A percentile compares a stretch with the other conserved stretches of the same genome.
Conservation (phyloP, 2,113 vertebrate species). For the Chlorocebus sabaeus region DNA sequence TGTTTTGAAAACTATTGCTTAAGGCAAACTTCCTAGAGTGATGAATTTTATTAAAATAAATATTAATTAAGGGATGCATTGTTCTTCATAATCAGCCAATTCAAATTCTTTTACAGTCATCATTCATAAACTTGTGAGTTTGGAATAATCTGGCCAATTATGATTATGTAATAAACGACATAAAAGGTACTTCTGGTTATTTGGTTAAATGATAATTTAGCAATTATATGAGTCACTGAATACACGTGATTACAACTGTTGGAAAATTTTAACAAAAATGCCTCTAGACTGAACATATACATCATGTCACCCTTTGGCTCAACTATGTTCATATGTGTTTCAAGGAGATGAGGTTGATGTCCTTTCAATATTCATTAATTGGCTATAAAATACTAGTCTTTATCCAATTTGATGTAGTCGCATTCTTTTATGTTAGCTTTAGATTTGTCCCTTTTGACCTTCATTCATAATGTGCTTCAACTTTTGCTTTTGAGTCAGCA, state of each 20-base stretch:
- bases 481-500: background rate
- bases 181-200: background rate
- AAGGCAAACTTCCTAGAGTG: background rate
- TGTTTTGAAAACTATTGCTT: background rate
- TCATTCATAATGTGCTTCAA: background rate
- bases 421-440: background rate
- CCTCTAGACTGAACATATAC: background rate
- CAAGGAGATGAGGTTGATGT: background rate
- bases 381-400: background rate
- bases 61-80: background rate
- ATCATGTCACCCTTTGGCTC: background rate
- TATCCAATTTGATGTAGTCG: background rate
- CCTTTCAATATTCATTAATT: background rate
- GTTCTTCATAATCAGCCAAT: background rate
- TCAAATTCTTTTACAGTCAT: background rate
- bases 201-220: background rate
- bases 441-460: background rate
- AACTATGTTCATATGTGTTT: background rate
- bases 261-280: background rate
- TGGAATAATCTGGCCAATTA: background rate
- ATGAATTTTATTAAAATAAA: background rate
- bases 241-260: background rate
- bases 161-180: background rate
- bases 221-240: background rate
- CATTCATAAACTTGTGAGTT: background rate